Evolutionary conservation across 35 echinoderm and acorn worm species (phyloP).

Genomic region (Heliocidaris erythrogramma): DNA sequence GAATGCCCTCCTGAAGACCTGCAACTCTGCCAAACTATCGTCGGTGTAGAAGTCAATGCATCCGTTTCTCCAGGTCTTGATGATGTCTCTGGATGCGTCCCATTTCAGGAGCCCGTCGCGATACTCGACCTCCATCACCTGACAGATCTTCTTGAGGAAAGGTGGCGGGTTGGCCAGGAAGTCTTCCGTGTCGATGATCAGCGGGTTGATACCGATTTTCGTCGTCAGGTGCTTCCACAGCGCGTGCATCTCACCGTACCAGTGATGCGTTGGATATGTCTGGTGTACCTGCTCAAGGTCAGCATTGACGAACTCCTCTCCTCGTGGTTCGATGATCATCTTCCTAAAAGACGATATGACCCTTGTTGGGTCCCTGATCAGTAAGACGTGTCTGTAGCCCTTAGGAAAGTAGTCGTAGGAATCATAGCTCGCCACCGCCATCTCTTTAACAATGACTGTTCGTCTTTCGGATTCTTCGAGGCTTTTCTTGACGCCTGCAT

Average conservation of each 20-base stretch:
- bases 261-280: not conserved
- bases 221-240: slow-evolving; percentile 21
- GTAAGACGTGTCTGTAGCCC: not conserved
- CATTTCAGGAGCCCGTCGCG: slow-evolving; percentile 26
- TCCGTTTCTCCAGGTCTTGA: slow-evolving; percentile 6
- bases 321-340: not conserved
- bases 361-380: not conserved
- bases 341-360: slow-evolving; percentile 19
- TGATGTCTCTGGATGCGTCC: slow-evolving; percentile 1
- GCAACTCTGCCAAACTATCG: not conserved
- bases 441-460: not conserved
- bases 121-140: slow-evolving; percentile 35
- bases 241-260: slow-evolving; percentile 19
- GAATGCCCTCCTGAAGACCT: not conserved
- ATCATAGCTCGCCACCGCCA: slow-evolving; percentile 25
- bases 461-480: not conserved
- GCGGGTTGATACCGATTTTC: not conserved
- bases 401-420: not conserved
- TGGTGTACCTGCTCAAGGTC: not conserved
- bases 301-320: not conserved
- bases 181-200: slow-evolving; percentile 52
- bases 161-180: slow-evolving; percentile 15
- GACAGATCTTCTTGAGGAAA: slow-evolving; percentile 31
- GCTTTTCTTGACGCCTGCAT: not conserved
- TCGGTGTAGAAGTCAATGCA: not conserved